Base-by-base conservation (phyloP, 2,797 vertebrate species). In the Acrossocheilus fasciatus region DNA sequence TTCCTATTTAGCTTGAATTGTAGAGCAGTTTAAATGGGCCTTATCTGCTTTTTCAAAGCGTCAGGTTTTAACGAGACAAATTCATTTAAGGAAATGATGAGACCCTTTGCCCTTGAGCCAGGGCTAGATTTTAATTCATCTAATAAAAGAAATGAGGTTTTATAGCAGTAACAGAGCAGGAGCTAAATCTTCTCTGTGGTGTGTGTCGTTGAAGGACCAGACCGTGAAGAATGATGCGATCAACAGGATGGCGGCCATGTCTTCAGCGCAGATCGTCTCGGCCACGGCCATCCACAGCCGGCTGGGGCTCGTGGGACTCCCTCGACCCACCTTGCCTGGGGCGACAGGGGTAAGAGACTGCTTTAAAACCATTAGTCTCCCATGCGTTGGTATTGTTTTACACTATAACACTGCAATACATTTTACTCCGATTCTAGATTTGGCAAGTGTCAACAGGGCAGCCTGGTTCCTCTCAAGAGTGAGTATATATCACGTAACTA, bases 231-330 rank as follows among this genome's bases (percentile, higher is more conserved):
- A 99, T 91, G 99, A 99, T 93, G 98, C 98, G 87, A 95, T 99
- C 91, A 98, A 99, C 94, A 98, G 98, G 95, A 99, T 99, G 96
- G 98, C 98, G 34, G 97, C 97, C 94, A 99, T 99, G 98, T 99
- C 98, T 76, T 99, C 98, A 18, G 98, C 98, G 89, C 98, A 99
- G 95, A 99, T 99, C 78, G 98, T 99, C 91, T 99, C 98, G 0
- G 98, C 98, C 91, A 98, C 98, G 9, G 97, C 98, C 93, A 98
- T 99, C 92, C 98, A 99, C 96, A 99, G 96, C 96, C 99, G 99
- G 92, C 96, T 99, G 92, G 97, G 97, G 85, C 96, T 99, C 92
- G 97, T 97, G 26, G 98, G 97, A 84, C 97, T 99, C 78, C 97
- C 98, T 47, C 97, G 97, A 87, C 96, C 97, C 86, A 95, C 96